Percentiles rank a stretch among this genome's conserved stretches.
phyloP scores from a whole-genome alignment of 2,888 invertebrate genomes.

The Brenthis ino region DNA sequence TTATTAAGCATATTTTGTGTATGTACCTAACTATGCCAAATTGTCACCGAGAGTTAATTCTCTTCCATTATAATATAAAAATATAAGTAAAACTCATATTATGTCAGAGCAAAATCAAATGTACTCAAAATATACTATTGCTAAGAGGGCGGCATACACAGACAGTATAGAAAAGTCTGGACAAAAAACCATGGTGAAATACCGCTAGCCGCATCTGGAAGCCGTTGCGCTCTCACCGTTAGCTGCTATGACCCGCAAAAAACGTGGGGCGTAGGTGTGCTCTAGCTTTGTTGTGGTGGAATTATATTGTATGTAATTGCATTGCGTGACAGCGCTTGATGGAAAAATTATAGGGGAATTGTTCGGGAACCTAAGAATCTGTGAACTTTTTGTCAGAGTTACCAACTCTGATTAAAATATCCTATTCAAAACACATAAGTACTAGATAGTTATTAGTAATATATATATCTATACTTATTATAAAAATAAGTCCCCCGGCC shows the following conservation, averaged over 20 bases:
- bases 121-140: conserved; percentile 12
- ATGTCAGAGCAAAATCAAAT: conserved; percentile 6
- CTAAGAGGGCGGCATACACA: conserved; percentile 43
- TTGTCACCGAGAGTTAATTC: too few species aligned
- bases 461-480: too few species aligned
- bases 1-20: too few species aligned
- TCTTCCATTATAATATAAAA: too few species aligned
- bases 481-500: too few species aligned
- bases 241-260: conserved; percentile 60
- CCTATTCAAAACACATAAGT: background rate
- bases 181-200: conserved; percentile 64
- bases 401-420: background rate
- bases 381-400: conserved; percentile 22
- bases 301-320: conserved; percentile 61
- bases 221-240: conserved; percentile 74
- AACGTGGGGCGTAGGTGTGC: conserved; percentile 63
- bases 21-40: too few species aligned
- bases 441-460: background rate
- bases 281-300: conserved; percentile 59
- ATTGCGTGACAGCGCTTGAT: conserved; percentile 54
- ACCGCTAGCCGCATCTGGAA: conserved; percentile 80
- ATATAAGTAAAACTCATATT: background rate
- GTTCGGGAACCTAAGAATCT: conserved; percentile 33
- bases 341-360: conserved; percentile 55
- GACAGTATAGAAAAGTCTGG: conserved; percentile 47